These are phyloP conservation scores for Stomorhina lunata DNA, from an alignment of 2,888 invertebrate genomes.

Conservation along the genomic window DNA sequence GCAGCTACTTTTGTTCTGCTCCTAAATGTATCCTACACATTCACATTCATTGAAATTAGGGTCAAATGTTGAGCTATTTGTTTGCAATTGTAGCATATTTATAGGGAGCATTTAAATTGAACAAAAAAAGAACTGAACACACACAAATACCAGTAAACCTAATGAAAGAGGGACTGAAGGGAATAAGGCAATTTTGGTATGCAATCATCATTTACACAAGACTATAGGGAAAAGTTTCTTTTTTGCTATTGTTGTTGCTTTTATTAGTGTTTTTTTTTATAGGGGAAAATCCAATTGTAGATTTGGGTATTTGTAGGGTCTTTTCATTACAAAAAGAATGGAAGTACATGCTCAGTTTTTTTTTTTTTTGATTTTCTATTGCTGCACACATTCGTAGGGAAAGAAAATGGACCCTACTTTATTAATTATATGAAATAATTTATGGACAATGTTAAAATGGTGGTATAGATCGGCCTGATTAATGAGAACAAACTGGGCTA, in stretches of 20 bases:
- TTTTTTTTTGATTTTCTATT: not conserved
- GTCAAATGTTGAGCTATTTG: conserved; percentile 62
- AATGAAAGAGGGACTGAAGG: conserved; percentile 6
- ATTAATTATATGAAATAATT: too few species aligned
- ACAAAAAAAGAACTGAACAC: not conserved
- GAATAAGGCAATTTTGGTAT: conserved; percentile 17
- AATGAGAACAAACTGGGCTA: too few species aligned
- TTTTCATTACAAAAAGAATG: not conserved
- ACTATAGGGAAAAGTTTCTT: conserved; percentile 5
- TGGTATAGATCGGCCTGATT: too few species aligned
- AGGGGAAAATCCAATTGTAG: not conserved
- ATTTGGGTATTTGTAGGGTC: not conserved
- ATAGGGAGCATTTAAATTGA: conserved; percentile 38
- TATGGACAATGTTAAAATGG: too few species aligned
- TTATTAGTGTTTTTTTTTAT: not conserved
- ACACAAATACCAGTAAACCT: not conserved
- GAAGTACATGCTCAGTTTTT: not conserved
- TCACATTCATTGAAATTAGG: conserved; percentile 59
- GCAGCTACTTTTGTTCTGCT: not conserved
- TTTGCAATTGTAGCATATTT: conserved; percentile 60
- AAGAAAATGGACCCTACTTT: conserved; percentile 17
- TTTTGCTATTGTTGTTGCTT: not conserved
- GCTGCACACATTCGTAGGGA: not conserved
- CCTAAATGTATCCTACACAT: not conserved
- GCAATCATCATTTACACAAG: conserved; percentile 53